Percentiles rank a stretch among this genome's conserved stretches.
These are phyloP conservation scores for Vidua macroura DNA, from an alignment of 2,113 vertebrate genomes.

Conservation along the genomic window DNA sequence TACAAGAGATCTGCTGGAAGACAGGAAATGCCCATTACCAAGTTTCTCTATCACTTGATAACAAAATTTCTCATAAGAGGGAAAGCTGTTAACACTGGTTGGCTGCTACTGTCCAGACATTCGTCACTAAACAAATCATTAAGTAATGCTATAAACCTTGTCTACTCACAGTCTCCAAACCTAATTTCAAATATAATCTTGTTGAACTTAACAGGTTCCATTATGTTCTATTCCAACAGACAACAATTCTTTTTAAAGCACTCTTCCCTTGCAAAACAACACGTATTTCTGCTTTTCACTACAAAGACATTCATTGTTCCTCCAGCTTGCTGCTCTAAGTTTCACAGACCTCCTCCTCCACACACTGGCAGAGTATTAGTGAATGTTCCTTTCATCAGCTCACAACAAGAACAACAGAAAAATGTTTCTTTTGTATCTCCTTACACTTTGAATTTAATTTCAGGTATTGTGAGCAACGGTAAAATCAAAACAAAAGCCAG, in stretches of 20 bases:
- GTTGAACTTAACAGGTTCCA: background rate
- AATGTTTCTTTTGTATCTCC: conserved; percentile 23
- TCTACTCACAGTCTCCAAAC: background rate
- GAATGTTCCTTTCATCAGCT: conserved; percentile 35
- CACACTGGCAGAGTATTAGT: conserved; percentile 12
- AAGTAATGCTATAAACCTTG: background rate
- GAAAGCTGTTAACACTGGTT: background rate
- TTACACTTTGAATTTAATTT: conserved; percentile 31
- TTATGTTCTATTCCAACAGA: background rate
- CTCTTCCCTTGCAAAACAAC: background rate
- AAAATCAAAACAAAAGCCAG: conserved; percentile 30
- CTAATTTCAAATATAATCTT: background rate
- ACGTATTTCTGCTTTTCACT: background rate
- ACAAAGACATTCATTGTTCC: conserved; percentile 50
- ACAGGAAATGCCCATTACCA: background rate
- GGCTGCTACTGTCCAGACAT: background rate
- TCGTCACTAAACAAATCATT: background rate
- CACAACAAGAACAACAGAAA: background rate
- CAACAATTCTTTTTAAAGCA: background rate
- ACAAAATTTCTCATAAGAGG: background rate
- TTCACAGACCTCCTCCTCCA: conserved; percentile 21
- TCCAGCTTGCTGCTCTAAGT: background rate
- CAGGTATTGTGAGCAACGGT: background rate
- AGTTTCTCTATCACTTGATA: background rate
- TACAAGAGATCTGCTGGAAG: background rate